phyloP scores from a whole-genome alignment of 2,888 invertebrate species.

The Acanthoscelides obtectus region DNA sequence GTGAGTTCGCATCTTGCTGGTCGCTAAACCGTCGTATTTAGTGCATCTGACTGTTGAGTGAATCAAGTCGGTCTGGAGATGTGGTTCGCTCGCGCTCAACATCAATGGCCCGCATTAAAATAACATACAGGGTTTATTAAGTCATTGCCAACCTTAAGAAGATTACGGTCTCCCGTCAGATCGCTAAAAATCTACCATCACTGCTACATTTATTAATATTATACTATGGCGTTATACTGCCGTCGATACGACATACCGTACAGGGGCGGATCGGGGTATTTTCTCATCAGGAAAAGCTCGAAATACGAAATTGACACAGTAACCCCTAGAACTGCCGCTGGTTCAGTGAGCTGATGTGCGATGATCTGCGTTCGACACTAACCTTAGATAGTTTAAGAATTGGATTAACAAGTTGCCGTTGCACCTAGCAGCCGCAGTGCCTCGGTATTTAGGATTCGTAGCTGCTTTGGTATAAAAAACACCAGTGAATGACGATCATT shows the following conservation, averaged over 20 bases:
- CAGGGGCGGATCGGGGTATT: neutral
- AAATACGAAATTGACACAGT: no score
- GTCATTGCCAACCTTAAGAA: constrained; percentile 34
- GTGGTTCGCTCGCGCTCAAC: constrained; percentile 30
- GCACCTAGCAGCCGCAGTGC: no score
- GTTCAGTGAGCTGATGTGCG: no score
- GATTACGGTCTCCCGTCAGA: constrained; percentile 18
- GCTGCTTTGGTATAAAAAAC: no score
- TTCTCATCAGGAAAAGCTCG: no score
- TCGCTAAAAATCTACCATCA: constrained; percentile 18
- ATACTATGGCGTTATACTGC: constrained; percentile 35
- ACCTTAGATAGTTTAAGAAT: no score
- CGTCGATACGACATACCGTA: constrained; percentile 7
- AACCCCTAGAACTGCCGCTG: no score
- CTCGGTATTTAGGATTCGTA: no score
- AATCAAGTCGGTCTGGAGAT: constrained; percentile 2
- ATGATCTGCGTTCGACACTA: no score
- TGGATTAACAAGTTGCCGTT: no score
- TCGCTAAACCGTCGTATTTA: neutral
- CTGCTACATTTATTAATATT: constrained; percentile 37
- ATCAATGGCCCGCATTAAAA: constrained; percentile 36
- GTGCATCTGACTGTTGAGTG: neutral
- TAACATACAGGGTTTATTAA: constrained; percentile 38
- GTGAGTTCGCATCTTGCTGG: neutral
- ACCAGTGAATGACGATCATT: no score